These are phyloP conservation scores for Ornithorhynchus anatinus DNA, from an alignment of 2,113 vertebrate genomes.

Conservation along the genomic window DNA sequence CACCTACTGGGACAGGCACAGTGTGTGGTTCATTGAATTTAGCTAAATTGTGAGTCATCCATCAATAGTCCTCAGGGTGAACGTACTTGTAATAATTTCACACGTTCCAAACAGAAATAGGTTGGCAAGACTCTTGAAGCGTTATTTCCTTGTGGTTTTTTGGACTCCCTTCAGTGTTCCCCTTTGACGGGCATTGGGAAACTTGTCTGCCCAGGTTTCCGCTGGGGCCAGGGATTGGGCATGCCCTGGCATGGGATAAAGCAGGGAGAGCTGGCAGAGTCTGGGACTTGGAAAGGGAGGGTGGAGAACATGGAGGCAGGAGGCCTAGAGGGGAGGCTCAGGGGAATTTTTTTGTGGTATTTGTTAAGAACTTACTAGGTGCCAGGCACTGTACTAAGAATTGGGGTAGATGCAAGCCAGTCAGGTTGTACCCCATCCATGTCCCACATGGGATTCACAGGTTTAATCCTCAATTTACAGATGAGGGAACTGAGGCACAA, in stretches of 20 bases:
- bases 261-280: too few relatives aligned
- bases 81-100: conserved; percentile 80
- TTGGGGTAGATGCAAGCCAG: too few relatives aligned
- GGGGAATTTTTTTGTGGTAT: too few relatives aligned
- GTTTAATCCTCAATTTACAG: too few relatives aligned
- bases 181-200: conserved; percentile 35
- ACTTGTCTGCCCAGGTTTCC: conserved; percentile 54
- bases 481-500: too few relatives aligned
- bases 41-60: conserved; percentile 81
- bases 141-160: conserved; percentile 62
- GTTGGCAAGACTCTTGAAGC: conserved; percentile 72
- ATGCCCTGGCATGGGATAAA: neutral
- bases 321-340: neutral
- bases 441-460: too few relatives aligned
- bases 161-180: conserved; percentile 46
- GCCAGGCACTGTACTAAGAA: too few relatives aligned
- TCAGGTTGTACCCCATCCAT: too few relatives aligned
- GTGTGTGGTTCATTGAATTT: conserved; percentile 83
- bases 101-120: conserved; percentile 74
- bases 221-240: neutral
- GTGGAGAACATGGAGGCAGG: neutral
- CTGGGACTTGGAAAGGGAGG: neutral
- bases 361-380: too few relatives aligned
- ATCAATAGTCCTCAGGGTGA: conserved; percentile 76
- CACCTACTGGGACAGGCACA: conserved; percentile 77